A percentile compares a stretch with the other conserved stretches of the same genome.
Conservation (phyloP, 2,113 vertebrate species). For the Grammomys surdaster region DNA sequence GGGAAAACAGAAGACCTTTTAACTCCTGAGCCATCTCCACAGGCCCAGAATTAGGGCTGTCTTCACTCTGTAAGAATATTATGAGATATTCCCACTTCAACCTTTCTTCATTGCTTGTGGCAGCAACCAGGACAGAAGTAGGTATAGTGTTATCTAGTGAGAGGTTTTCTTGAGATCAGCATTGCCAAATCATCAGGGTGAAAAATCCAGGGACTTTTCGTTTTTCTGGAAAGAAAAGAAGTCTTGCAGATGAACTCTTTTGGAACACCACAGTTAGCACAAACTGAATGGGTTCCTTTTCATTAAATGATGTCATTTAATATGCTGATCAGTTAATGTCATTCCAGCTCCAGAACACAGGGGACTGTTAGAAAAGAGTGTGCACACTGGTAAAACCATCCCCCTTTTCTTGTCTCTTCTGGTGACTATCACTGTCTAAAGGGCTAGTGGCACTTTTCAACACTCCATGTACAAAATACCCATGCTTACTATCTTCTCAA, state of each 20-base stretch:
- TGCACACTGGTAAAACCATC: background rate
- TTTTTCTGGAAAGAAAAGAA: slow-evolving; percentile 10
- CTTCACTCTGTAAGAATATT: background rate
- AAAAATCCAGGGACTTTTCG: background rate
- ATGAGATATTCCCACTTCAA: background rate
- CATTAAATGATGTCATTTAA: background rate
- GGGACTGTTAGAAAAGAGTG: background rate
- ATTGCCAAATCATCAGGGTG: background rate
- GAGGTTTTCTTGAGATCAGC: background rate
- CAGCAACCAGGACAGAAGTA: background rate
- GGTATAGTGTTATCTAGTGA: background rate
- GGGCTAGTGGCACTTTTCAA: background rate
- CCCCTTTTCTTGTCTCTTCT: background rate
- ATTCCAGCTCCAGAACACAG: background rate
- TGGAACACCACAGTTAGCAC: background rate
- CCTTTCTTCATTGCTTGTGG: background rate
- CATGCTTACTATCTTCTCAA: background rate
- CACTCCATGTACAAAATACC: background rate
- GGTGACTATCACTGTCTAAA: background rate
- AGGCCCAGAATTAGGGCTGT: background rate
- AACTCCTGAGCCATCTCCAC: background rate
- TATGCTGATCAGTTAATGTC: background rate
- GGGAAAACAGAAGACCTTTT: background rate
- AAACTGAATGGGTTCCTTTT: background rate
- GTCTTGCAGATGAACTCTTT: background rate